phyloP scores from a whole-genome alignment of 2,888 invertebrate species.

The Drosophila monieri region DNA sequence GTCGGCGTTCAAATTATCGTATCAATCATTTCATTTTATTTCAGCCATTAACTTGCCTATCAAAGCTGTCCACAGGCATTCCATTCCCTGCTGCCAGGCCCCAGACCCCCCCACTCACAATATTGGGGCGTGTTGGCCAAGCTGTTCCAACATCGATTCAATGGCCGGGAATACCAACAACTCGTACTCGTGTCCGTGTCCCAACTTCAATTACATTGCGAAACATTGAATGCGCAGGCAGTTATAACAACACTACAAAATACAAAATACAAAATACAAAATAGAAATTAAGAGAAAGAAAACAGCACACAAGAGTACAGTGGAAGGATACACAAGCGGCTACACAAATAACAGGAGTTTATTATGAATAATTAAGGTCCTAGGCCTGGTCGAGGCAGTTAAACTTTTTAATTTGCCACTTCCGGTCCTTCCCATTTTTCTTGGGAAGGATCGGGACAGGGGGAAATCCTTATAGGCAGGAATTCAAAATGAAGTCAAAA shows the following conservation, averaged over 20 bases:
- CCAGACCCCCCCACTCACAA: not conserved
- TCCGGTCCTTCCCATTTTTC: constrained; percentile 24
- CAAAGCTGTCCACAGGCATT: constrained; percentile 19
- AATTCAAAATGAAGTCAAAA: not conserved
- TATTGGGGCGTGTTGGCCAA: constrained; percentile 19
- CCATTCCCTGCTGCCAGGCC: not conserved
- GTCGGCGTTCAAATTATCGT: constrained; percentile 43
- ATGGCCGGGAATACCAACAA: not conserved
- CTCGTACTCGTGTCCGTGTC: constrained; percentile 16
- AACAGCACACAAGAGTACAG: not conserved
- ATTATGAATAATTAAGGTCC: constrained; percentile 50
- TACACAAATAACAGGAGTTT: constrained; percentile 23
- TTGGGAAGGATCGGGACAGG: not conserved
- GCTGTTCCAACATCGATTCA: constrained; percentile 14
- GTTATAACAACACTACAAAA: constrained; percentile 17
- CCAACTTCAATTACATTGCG: constrained; percentile 26
- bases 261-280: constrained; percentile 1
- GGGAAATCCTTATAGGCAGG: not conserved
- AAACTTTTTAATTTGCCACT: constrained; percentile 63
- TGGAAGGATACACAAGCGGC: not conserved
- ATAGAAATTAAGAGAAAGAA: constrained; percentile 1
- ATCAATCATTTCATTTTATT: constrained; percentile 32
- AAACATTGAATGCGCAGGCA: constrained; percentile 34
- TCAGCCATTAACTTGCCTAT: constrained; percentile 28
- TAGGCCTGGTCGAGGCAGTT: constrained; percentile 52